Base-by-base conservation (phyloP, 2,888 invertebrate species). In the Panzeria rudis region DNA sequence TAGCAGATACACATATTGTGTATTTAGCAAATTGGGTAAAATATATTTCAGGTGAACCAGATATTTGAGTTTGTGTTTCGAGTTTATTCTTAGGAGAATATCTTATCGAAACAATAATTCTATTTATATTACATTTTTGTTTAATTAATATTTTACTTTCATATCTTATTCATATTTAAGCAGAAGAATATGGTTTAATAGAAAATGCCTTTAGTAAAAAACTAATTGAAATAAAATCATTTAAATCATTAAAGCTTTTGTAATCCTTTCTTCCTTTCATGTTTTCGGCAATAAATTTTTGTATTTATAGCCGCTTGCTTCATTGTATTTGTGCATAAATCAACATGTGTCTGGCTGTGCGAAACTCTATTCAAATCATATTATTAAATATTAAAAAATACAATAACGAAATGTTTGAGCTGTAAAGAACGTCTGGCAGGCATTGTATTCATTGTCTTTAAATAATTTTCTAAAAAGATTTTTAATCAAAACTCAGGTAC, bases 361-460 rank as follows among this genome's bases (percentile, higher is more conserved):
- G 23, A 1, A 52, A 68, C 52, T 41, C 52, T 38, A 5, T 32
- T 41, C n/a, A 15, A 56, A 71, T 38, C n/a, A 23, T 17, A 32
- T n/a, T 5, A 71, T 71, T 72, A 32, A 17, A 71, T 56, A 41
- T 41, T 56, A 56, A 25, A 56, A 41, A 47, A 54, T 13, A 13
- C 47, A 38, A 62, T 38, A 35, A 25, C 7, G 32, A 73, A 62
- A 62, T 62, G 11, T 13, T 38, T 50, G 25, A 73, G 6, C 17
- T n/a, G 50, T 5, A 38, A 17, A 62, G 9, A 50, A 29, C 8
- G 29, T 35, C 35, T 35, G 2, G 0, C 13, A 44, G n/a, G 1
- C 9, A 9, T 13, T 5, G 8, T 38, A 29, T 13, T 38, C 20
- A n/a, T 20, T 64, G 8, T 25, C 8, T 20, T n/a, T n/a, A n/a